These are phyloP conservation scores for Pluvianellus socialis DNA, from an alignment of 2,113 vertebrate genomes.

Conservation along the genomic window DNA sequence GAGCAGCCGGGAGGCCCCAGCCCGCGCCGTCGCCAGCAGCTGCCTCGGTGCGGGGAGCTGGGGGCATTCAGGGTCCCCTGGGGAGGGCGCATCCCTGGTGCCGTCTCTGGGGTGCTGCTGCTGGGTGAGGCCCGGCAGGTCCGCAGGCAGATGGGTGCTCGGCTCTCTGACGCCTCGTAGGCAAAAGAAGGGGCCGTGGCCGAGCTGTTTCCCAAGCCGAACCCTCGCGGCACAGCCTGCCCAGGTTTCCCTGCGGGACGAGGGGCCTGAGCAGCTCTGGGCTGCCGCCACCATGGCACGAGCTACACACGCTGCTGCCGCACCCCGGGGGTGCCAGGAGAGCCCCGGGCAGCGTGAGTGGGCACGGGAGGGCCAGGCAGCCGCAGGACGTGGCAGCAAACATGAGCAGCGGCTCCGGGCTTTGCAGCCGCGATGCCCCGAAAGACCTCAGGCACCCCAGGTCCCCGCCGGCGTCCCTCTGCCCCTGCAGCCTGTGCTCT, in stretches of 20 bases:
- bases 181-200: background rate
- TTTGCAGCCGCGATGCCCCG: background rate
- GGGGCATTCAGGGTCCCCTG: no score
- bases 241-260: rapidly evolving
- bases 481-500: background rate
- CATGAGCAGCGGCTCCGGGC: rapidly evolving
- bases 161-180: background rate
- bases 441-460: background rate
- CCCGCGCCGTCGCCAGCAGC: rapidly evolving
- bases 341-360: rapidly evolving
- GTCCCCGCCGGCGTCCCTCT: background rate
- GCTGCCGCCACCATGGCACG: background rate
- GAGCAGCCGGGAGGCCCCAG: background rate
- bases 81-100: background rate
- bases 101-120: background rate
- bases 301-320: background rate
- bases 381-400: background rate
- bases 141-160: background rate
- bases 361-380: background rate
- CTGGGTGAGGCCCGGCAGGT: background rate
- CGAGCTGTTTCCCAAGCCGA: background rate
- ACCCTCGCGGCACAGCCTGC: background rate
- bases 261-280: background rate
- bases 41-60: background rate
- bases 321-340: background rate